These are phyloP conservation scores for Sylvia borin DNA, from an alignment of 2,797 vertebrate genomes.

Conservation along the genomic window DNA sequence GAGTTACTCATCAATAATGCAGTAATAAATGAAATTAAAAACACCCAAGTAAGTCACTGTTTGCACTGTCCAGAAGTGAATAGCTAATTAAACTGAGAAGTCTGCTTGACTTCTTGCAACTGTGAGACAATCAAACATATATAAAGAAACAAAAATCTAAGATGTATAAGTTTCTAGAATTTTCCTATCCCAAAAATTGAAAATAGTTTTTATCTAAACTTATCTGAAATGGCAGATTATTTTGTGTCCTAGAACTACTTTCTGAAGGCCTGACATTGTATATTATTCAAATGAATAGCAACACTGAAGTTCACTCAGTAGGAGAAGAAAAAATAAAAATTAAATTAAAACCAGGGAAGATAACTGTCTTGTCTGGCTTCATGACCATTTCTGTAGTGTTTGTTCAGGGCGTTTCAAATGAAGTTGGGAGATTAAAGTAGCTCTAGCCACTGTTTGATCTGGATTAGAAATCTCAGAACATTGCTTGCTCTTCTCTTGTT, in stretches of 20 bases:
- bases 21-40: neutral
- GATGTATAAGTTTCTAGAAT: rapidly evolving
- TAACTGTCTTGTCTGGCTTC: neutral
- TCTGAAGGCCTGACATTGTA: neutral
- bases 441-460: neutral
- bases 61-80: neutral
- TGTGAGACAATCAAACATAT: neutral
- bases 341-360: neutral
- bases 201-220: neutral
- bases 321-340: neutral
- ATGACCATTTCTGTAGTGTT: neutral
- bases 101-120: neutral
- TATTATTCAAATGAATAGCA: neutral
- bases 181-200: neutral
- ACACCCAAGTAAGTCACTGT: neutral
- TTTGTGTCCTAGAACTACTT: neutral
- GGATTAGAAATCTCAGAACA: neutral
- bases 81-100: neutral
- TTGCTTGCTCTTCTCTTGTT: neutral
- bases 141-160: neutral
- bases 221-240: neutral
- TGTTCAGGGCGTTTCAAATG: neutral
- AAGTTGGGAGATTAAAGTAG: neutral
- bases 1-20: neutral
- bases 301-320: neutral